A percentile compares a stretch with the other conserved stretches of the same genome.
phyloP scores from a whole-genome alignment of 2,797 vertebrate species.

The Notamacropus eugenii region DNA sequence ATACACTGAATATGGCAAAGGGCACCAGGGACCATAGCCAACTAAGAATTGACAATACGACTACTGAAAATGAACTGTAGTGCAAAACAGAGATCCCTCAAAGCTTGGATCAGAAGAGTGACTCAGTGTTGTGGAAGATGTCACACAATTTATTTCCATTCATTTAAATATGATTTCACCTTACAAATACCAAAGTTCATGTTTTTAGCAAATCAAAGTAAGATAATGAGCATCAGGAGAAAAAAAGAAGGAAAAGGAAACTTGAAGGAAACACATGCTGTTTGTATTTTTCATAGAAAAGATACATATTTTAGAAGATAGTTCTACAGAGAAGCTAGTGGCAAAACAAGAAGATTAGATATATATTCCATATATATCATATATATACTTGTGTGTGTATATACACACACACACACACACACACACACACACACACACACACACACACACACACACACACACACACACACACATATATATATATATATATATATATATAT shows the following conservation, averaged over 20 bases:
- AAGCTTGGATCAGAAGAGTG: conserved; percentile 9
- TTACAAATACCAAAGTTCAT: neutral
- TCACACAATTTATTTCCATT: neutral
- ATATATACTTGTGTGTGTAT: no score
- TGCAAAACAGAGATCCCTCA: conserved; percentile 53
- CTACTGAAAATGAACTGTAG: conserved; percentile 27
- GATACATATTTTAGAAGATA: accelerated
- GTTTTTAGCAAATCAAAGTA: neutral
- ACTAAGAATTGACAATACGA: conserved; percentile 49
- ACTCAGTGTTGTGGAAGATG: neutral
- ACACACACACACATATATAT: no score
- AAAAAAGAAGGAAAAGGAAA: accelerated
- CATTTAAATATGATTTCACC: conserved; percentile 25
- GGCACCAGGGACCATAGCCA: conserved; percentile 64
- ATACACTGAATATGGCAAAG: conserved; percentile 77
- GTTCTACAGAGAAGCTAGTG: neutral
- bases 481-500: neutral
- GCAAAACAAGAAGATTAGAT: neutral
- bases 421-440: no score
- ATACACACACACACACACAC: no score
- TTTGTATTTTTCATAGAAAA: accelerated
- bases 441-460: no score
- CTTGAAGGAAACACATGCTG: accelerated
- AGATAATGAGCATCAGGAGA: neutral
- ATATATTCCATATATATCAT: neutral